phyloP scores from a whole-genome alignment of 64 coral and sea anemone species.

The Stichodactyla mertensii region DNA sequence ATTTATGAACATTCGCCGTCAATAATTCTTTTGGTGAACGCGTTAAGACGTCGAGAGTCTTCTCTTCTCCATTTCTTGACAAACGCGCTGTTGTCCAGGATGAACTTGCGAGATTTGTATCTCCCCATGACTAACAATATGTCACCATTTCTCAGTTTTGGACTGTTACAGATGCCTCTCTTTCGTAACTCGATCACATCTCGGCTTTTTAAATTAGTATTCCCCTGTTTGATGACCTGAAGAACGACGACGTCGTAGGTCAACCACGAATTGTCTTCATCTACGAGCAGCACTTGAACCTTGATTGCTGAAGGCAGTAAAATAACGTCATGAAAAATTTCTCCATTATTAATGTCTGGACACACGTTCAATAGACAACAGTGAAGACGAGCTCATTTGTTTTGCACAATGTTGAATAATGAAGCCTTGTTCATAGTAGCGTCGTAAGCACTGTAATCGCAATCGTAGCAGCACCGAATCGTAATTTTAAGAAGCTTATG shows the following conservation, averaged over 20 bases:
- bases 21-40: too few relatives aligned
- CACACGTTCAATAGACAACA: too few relatives aligned
- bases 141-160: constrained; percentile 41
- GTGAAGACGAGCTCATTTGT: too few relatives aligned
- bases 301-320: constrained; percentile 46
- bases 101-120: constrained; percentile 13
- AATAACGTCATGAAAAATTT: too few relatives aligned
- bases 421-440: too few relatives aligned
- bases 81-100: constrained; percentile 26
- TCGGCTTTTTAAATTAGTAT: not conserved
- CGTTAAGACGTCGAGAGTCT: too few relatives aligned
- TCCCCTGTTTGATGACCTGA: constrained; percentile 53
- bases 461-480: too few relatives aligned
- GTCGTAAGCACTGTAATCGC: too few relatives aligned
- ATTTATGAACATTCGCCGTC: too few relatives aligned
- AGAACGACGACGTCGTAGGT: constrained; percentile 28
- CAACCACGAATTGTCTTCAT: constrained; percentile 24
- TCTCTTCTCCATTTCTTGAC: not conserved
- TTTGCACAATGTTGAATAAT: too few relatives aligned
- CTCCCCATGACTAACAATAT: constrained; percentile 62
- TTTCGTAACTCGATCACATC: constrained; percentile 47
- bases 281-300: constrained; percentile 57
- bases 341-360: too few relatives aligned
- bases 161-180: constrained; percentile 34
- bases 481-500: too few relatives aligned